phyloP scores from a whole-genome alignment of 2,888 invertebrate species.

The Tillus elongatus region DNA sequence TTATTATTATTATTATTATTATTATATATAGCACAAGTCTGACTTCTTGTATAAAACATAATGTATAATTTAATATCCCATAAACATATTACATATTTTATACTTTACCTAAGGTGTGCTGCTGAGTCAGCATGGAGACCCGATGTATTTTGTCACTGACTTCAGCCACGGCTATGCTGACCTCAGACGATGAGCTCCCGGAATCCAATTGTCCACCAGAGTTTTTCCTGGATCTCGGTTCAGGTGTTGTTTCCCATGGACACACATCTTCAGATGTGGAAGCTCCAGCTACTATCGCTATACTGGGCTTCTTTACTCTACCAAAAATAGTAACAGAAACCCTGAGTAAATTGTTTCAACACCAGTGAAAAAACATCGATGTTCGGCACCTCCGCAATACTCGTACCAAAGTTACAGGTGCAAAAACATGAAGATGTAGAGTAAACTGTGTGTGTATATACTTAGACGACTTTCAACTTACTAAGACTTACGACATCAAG shows the following conservation, averaged over 20 bases:
- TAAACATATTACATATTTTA: too few species aligned
- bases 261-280: conserved; percentile 49
- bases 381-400: too few species aligned
- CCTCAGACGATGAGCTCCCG: conserved; percentile 67
- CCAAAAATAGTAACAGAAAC: background rate
- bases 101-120: conserved; percentile 47
- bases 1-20: too few species aligned
- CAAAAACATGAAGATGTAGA: too few species aligned
- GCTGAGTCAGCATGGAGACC: conserved; percentile 54
- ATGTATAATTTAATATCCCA: too few species aligned
- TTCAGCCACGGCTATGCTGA: conserved; percentile 47
- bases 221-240: conserved; percentile 32
- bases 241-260: conserved; percentile 47
- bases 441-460: too few species aligned
- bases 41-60: too few species aligned
- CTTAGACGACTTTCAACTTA: too few species aligned
- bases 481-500: too few species aligned
- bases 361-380: too few species aligned
- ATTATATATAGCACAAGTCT: too few species aligned
- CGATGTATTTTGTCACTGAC: conserved; percentile 50
- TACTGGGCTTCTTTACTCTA: conserved; percentile 41
- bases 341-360: background rate
- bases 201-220: conserved; percentile 56
- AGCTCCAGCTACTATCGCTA: conserved; percentile 37
- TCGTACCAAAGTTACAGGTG: too few species aligned